Base-by-base conservation (phyloP, 2,797 vertebrate species). In the Catostomus latipinnis region DNA sequence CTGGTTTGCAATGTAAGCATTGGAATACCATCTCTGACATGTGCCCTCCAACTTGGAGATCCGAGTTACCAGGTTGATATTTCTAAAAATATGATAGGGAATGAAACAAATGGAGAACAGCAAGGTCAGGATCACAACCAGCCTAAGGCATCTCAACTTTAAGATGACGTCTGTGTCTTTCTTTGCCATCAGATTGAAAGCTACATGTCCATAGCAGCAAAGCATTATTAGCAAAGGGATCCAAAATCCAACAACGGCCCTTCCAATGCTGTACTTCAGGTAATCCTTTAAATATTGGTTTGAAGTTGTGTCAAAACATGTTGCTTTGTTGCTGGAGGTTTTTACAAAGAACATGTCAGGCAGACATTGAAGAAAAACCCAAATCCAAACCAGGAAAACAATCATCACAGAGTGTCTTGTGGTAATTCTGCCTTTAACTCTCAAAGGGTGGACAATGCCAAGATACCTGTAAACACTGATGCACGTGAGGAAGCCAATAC, bases 401-500 rank as follows among this genome's bases (percentile, higher is more conserved):
- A 95, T 85, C 7, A 56, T 58, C 0, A 48, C 52, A 0, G 90
- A 89, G 0, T 87, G 87, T 0, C 82, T 5, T 0, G 34, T 16
- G 43, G 82, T 88, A 60, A 94, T 90, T 60, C 92, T 84, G 16
- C 95, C 95, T 86, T 90, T 88, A 0, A 82, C 85, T 79, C 63
- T 92, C 87, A 96, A 63, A 0, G 95, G 91, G 79, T 96, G 91
- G 8, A 96, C 94, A 0, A 96, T 92, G 54, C 93, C 92, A 86
- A 95, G 87, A 84, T 96, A 96, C 11, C 94, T 91, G 85, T 94
- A 95, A 34, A 95, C 18, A 9, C 94, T 96, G 83, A 96, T 95
- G 81, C 94, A 95, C 0, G 92, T 95, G 54, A 96, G 94, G 81
- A 96, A 96, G 2, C 93, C 92, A 11, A 96, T 96, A 88, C 94